Evolutionary conservation across 2,888 invertebrate genomes (phyloP).

Genomic region (Candidula unifasciata): DNA sequence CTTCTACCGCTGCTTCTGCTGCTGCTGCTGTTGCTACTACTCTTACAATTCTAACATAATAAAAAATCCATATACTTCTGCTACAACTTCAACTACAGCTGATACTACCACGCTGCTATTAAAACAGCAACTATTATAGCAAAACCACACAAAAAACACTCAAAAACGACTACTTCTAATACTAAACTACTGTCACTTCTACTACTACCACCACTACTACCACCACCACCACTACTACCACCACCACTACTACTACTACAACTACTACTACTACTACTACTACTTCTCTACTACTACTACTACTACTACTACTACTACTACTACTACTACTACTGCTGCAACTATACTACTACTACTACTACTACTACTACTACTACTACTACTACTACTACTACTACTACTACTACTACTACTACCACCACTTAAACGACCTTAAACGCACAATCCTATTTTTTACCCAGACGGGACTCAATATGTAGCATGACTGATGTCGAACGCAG

Average conservation of each 20-base stretch:
- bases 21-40: no score
- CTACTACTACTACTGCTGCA: neutral
- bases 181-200: neutral
- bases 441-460: no score
- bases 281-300: constrained; percentile 20
- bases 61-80: neutral
- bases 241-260: constrained; percentile 11
- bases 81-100: neutral
- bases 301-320: constrained; percentile 13
- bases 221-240: neutral
- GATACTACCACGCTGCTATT: neutral
- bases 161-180: neutral
- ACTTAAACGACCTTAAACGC: no score
- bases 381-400: neutral
- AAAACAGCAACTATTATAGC: neutral
- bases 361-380: neutral
- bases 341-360: neutral
- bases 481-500: no score
- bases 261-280: constrained; percentile 6
- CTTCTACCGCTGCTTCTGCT: neutral
- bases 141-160: no score
- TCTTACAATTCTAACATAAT: neutral
- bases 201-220: constrained; percentile 13
- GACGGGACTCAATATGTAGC: no score
- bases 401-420: neutral